Conservation (phyloP, 2,888 invertebrate species). For the Gerosis bhagava region DNA sequence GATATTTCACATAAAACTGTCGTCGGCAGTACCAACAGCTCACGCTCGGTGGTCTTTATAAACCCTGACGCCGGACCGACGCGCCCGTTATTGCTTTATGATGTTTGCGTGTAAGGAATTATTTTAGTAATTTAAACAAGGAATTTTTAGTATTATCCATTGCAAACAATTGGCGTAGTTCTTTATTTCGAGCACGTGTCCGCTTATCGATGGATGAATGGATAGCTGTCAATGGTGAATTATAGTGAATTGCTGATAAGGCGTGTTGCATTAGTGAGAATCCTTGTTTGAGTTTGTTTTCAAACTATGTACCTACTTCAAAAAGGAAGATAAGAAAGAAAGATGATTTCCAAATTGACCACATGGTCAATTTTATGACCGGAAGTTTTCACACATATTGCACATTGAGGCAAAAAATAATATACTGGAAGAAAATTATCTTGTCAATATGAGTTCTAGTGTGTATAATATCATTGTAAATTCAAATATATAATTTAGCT, state of each 20-base stretch:
- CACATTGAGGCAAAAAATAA: too few species aligned
- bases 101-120: constrained; percentile 19
- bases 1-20: not conserved
- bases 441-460: too few species aligned
- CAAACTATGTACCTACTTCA: too few species aligned
- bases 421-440: too few species aligned
- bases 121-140: constrained; percentile 12
- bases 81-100: constrained; percentile 11
- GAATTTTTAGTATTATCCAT: constrained; percentile 15
- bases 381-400: too few species aligned
- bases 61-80: constrained; percentile 10
- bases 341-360: too few species aligned
- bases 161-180: constrained; percentile 10
- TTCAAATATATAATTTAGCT: too few species aligned
- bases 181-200: constrained; percentile 16
- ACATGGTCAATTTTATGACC: too few species aligned
- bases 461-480: too few species aligned
- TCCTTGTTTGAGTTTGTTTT: too few species aligned
- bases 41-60: not conserved
- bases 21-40: too few species aligned
- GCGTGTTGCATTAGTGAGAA: not conserved
- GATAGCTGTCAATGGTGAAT: constrained; percentile 2
- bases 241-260: not conserved
- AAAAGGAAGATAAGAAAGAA: too few species aligned
- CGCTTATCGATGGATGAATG: constrained; percentile 4